Percentiles rank a stretch among this genome's conserved stretches.
These are phyloP conservation scores for Semicossyphus pulcher DNA, from an alignment of 2,113 vertebrate species.

Conservation along the genomic window DNA sequence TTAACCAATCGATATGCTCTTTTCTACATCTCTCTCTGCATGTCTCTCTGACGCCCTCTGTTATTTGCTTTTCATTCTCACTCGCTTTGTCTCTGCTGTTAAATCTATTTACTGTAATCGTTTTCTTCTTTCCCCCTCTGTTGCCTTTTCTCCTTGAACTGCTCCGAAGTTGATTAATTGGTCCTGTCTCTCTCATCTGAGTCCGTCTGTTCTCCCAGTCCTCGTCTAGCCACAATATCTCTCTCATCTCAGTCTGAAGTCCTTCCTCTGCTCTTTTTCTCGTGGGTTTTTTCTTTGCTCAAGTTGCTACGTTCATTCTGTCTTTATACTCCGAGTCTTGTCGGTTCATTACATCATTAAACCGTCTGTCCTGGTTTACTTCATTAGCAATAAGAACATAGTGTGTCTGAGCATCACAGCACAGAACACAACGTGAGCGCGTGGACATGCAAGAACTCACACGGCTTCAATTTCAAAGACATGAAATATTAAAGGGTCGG, in stretches of 20 bases:
- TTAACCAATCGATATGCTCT: constrained; percentile 69
- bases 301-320: neutral
- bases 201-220: constrained; percentile 16
- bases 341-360: constrained; percentile 18
- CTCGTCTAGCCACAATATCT: neutral
- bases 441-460: neutral
- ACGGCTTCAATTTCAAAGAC: neutral
- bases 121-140: neutral
- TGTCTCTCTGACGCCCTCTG: neutral
- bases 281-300: neutral
- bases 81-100: neutral
- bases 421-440: neutral
- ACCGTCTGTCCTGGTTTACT: constrained; percentile 38
- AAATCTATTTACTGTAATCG: neutral
- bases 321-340: neutral
- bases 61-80: neutral
- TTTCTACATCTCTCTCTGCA: constrained; percentile 39
- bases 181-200: constrained; percentile 12
- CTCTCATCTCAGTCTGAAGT: constrained; percentile 17
- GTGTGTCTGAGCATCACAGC: constrained; percentile 9
- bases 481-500: neutral
- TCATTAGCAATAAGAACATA: constrained; percentile 25
- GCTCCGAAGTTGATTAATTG: constrained; percentile 19
- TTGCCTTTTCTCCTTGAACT: constrained; percentile 23
- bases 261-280: neutral